phyloP scores from a whole-genome alignment of 2,113 vertebrate genomes.

The Miniopterus natalensis region DNA sequence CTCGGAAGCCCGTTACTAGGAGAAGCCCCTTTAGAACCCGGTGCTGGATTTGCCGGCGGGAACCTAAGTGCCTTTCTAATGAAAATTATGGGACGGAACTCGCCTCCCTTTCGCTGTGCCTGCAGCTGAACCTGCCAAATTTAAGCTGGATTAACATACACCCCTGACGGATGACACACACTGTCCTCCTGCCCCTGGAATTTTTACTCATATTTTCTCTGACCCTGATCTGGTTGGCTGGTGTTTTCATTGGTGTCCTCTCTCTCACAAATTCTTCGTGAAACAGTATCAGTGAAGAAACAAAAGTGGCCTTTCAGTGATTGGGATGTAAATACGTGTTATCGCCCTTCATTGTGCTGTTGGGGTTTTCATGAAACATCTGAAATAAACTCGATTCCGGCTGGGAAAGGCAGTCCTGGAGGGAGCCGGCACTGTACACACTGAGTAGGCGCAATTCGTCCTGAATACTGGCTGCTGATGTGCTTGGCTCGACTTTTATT shows the following conservation, averaged over 20 bases:
- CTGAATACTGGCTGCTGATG: slow-evolving; percentile 43
- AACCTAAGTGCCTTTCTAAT: neutral
- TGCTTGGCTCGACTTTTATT: slow-evolving; percentile 55
- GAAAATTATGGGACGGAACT: neutral
- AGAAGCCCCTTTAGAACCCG: neutral
- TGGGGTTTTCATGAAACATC: slow-evolving; percentile 46
- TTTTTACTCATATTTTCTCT: slow-evolving; percentile 42
- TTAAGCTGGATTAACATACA: neutral
- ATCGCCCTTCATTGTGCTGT: neutral
- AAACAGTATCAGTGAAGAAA: slow-evolving; percentile 23
- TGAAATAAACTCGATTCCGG: neutral
- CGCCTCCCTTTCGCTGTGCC: neutral
- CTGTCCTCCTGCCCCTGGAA: neutral
- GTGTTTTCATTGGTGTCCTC: neutral
- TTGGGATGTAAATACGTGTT: slow-evolving; percentile 59
- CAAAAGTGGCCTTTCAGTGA: neutral
- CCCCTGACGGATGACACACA: neutral
- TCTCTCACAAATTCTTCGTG: slow-evolving; percentile 16
- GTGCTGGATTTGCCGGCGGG: neutral
- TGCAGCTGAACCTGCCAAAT: neutral
- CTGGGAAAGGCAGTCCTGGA: slow-evolving; percentile 36
- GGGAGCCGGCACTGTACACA: neutral
- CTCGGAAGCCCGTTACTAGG: neutral
- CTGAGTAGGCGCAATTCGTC: neutral
- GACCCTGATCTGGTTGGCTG: neutral